Conservation (phyloP, 2,797 vertebrate genomes). For the Cottoperca gobio region DNA sequence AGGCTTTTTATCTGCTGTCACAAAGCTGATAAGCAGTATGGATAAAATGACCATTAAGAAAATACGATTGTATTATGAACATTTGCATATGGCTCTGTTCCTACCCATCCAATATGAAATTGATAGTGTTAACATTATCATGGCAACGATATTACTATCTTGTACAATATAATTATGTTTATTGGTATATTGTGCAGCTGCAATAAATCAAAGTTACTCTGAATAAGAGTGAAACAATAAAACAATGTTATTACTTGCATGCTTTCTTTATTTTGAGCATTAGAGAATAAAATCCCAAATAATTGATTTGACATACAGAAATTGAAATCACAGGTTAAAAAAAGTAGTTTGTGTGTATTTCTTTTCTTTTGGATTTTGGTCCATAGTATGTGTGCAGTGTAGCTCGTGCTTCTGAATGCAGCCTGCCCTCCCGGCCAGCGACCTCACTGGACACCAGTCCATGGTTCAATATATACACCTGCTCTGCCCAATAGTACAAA, state of each 20-base stretch:
- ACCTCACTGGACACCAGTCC: conserved; percentile 32
- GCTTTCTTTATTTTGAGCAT: neutral
- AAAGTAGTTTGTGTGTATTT: neutral
- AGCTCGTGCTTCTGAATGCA: neutral
- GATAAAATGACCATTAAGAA: conserved; percentile 10
- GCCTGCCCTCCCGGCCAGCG: conserved; percentile 13
- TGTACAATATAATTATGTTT: neutral
- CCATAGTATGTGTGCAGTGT: neutral
- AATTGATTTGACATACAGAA: neutral
- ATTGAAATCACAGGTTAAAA: neutral
- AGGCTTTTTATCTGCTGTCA: conserved; percentile 49
- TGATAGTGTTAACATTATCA: neutral
- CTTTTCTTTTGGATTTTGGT: neutral
- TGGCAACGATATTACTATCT: neutral
- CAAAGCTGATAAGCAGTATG: conserved; percentile 41
- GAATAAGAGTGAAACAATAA: too few relatives aligned
- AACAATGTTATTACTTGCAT: too few relatives aligned
- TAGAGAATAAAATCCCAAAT: neutral
- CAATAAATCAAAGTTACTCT: neutral
- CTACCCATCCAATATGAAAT: neutral
- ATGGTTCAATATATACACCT: conserved; percentile 52
- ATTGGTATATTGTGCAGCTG: neutral
- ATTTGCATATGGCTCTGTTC: neutral
- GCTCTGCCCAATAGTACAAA: conserved; percentile 40
- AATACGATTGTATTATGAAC: neutral